phyloP scores from a whole-genome alignment of 2,113 vertebrate species.

The Lamprologus lemairii region DNA sequence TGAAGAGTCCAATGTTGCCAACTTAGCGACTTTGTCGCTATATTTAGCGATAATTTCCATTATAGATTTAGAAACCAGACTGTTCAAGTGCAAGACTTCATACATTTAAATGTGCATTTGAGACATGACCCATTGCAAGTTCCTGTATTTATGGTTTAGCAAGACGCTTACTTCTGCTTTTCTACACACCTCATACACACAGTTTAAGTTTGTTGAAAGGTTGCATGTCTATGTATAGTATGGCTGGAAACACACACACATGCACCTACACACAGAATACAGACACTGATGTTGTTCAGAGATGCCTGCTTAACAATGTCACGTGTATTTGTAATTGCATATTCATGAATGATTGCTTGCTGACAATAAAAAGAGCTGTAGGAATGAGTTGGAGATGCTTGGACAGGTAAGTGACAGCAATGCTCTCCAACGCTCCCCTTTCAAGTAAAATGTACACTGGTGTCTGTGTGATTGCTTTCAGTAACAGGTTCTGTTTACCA shows the following conservation, averaged over 20 bases:
- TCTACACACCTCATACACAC: not conserved
- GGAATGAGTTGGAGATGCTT: not conserved
- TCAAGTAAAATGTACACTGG: not conserved
- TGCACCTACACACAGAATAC: not conserved
- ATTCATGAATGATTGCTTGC: not conserved
- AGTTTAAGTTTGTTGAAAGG: not conserved
- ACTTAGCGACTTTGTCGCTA: not conserved
- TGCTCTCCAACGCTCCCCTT: not conserved
- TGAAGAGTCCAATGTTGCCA: not conserved
- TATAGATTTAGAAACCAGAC: not conserved
- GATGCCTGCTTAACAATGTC: accelerated
- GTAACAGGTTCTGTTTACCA: not conserved
- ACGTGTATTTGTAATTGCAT: not conserved
- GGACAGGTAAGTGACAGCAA: not conserved
- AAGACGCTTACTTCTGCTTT: not conserved
- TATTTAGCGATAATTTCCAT: not conserved
- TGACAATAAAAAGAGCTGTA: not conserved
- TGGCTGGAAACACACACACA: not conserved
- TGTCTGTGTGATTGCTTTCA: not conserved
- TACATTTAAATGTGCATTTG: not conserved
- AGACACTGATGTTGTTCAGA: not conserved
- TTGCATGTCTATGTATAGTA: not conserved
- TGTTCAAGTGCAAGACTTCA: not conserved
- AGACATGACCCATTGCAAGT: not conserved
- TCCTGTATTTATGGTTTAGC: not conserved